Evolutionary conservation across 2,797 vertebrate genomes (phyloP).

Genomic region (Lacerta bilineata): DNA sequence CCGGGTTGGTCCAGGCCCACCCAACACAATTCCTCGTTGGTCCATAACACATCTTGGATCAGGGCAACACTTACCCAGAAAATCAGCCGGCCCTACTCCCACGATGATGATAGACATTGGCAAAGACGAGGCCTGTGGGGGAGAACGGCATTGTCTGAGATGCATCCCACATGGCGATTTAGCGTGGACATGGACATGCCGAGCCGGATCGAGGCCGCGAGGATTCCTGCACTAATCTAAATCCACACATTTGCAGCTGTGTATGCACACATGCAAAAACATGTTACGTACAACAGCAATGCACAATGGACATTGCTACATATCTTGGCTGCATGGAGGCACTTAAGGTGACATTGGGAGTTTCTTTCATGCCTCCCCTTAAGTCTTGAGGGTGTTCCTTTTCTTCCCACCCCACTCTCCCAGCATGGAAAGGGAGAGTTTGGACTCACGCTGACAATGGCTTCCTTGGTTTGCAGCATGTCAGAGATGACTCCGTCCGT

Average conservation of each 20-base stretch:
- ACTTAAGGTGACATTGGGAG: neutral
- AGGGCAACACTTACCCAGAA: constrained; percentile 89
- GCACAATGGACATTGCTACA: neutral
- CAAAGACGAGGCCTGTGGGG: constrained; percentile 87
- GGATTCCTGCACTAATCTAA: neutral
- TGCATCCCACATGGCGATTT: neutral
- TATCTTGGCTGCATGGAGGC: neutral
- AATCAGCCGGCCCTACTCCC: constrained; percentile 95
- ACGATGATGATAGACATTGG: constrained; percentile 97
- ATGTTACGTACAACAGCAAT: neutral
- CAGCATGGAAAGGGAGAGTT: neutral
- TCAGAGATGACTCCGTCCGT: constrained; percentile 95
- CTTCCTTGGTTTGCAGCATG: constrained; percentile 96
- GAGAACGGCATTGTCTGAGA: constrained; percentile 21
- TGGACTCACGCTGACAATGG: constrained; percentile 89
- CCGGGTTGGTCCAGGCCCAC: neutral
- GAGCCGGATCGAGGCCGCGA: neutral
- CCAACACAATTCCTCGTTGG: neutral
- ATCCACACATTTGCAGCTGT: neutral
- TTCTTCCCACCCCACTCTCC: neutral
- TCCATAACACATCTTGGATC: neutral
- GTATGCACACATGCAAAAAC: neutral
- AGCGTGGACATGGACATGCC: no score
- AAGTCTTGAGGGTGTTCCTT: neutral
- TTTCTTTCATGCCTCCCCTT: neutral